Base-by-base conservation (phyloP, 2,113 vertebrate genomes). In the Axis porcinus region DNA sequence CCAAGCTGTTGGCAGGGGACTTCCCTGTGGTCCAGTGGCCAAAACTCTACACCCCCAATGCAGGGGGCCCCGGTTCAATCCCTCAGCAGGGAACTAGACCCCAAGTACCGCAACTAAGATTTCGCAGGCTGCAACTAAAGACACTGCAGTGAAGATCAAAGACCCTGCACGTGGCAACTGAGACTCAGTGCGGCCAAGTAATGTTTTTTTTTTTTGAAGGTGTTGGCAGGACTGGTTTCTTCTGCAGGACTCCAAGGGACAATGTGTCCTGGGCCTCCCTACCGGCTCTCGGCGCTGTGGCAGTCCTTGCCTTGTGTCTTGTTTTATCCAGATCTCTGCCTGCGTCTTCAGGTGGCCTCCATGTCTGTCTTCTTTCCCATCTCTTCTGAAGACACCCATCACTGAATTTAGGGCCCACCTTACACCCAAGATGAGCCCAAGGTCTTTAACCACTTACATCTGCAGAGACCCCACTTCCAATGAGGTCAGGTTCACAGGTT, bases 121-220 rank as follows among this genome's bases (percentile, higher is more conserved):
- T 36, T 40, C 10, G 0, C 67, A 12, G 21, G 67, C 67, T 1
- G 0, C n/a, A 40, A 23, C 67, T 40, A 12, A 40, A 40, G 67
- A 70, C 12, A 21, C 5, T 23, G 19, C 67, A 40, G 67, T 40
- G 19, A 70, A 21, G 10, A 23, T 40, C n/a, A 40, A 70, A 70
- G 67, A 1, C 12, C 10, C n/a, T 70, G 67, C 10, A 11, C 3
- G 19, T 40, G n/a, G n/a, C 67, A 40, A 70, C n/a, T 23, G 19
- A 70, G 19, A 23, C 67, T 70, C n/a, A 3, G n/a, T 23, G 67
- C 8, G 40, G 5, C 2, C n/a, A 40, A 13, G 0, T 12, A 21
- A 6, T n/a, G n/a, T 6, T 70, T 36, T 67, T 62, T 60, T 64
- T 21, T 23, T 70, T 21, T 55, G 6, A 70, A 70, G 10, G 36